A percentile compares a stretch with the other conserved stretches of the same genome.
phyloP scores from a whole-genome alignment of 2,888 invertebrate species.

The Pachydiplax longipennis region DNA sequence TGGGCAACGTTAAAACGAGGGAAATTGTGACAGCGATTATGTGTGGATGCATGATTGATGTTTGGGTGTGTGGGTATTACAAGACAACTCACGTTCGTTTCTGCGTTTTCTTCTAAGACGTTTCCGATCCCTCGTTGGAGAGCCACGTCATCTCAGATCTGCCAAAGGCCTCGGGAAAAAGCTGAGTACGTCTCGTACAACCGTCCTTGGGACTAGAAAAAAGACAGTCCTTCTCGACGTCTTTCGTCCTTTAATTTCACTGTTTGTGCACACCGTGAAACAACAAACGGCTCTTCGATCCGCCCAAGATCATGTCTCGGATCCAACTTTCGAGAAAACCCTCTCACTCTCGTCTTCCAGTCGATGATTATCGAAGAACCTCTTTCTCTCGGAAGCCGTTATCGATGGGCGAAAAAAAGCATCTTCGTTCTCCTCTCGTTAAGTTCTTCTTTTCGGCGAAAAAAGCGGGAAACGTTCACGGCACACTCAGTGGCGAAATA shows the following conservation, averaged over 20 bases:
- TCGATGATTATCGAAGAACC: neutral
- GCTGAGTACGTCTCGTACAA: neutral
- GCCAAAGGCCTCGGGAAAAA: neutral
- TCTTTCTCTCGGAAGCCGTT: neutral
- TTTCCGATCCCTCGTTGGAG: neutral
- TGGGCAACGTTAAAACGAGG: neutral
- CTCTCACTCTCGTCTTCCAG: neutral
- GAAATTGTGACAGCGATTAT: no score
- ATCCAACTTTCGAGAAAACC: neutral
- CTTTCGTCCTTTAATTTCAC: neutral
- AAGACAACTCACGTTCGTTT: conserved; percentile 1
- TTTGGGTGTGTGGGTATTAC: neutral
- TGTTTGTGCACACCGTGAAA: neutral
- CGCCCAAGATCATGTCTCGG: neutral
- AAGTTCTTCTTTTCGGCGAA: neutral
- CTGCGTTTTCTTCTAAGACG: neutral
- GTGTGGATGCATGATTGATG: neutral
- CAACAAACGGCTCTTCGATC: neutral
- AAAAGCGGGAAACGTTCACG: no score
- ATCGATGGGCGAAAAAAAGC: neutral
- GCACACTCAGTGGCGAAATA: no score
- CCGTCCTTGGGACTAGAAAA: neutral
- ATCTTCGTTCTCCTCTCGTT: neutral
- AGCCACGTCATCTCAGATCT: conserved; percentile 27
- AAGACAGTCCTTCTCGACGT: neutral